Percentiles rank a stretch among this genome's conserved stretches.
Evolutionary conservation across 2,888 invertebrate genomes (phyloP).

Genomic region (Pterostichus madidus): DNA sequence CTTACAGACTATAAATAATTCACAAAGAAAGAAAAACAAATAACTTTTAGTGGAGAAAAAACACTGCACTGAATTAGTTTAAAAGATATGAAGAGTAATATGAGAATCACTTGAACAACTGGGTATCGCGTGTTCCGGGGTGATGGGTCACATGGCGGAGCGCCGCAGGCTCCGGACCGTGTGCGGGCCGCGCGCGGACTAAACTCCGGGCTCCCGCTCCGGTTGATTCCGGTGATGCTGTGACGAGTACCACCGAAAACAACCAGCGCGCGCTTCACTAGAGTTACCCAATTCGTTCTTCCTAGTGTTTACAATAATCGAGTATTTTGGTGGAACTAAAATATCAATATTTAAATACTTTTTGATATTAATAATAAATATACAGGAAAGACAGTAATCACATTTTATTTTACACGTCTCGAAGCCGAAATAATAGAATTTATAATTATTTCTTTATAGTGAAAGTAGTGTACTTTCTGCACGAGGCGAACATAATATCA

Average conservation of each 20-base stretch:
- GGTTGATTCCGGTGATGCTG: conserved; percentile 59
- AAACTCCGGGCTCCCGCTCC: conserved; percentile 58
- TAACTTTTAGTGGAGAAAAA: conserved; percentile 1
- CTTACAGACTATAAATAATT: background rate
- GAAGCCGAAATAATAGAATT: too few species aligned
- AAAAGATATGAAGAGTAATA: background rate
- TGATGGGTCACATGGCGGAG: conserved; percentile 20
- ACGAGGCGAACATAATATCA: too few species aligned
- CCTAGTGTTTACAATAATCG: background rate
- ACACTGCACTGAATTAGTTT: background rate
- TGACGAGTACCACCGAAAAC: conserved; percentile 50
- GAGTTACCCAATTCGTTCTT: conserved; percentile 28
- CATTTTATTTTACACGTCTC: too few species aligned
- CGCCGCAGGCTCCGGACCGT: conserved; percentile 59
- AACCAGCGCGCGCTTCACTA: conserved; percentile 54
- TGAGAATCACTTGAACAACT: background rate
- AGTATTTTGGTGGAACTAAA: too few species aligned
- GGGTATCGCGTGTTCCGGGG: background rate
- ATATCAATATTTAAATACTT: too few species aligned
- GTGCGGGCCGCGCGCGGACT: conserved; percentile 56
- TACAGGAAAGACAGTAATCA: too few species aligned
- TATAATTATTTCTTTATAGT: too few species aligned
- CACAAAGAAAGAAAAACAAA: conserved; percentile 9
- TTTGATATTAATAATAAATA: too few species aligned
- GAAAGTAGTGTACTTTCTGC: too few species aligned